A percentile compares a stretch with the other conserved stretches of the same genome.
These are phyloP conservation scores for Aix galericulata DNA, from an alignment of 2,113 vertebrate genomes.

Conservation along the genomic window DNA sequence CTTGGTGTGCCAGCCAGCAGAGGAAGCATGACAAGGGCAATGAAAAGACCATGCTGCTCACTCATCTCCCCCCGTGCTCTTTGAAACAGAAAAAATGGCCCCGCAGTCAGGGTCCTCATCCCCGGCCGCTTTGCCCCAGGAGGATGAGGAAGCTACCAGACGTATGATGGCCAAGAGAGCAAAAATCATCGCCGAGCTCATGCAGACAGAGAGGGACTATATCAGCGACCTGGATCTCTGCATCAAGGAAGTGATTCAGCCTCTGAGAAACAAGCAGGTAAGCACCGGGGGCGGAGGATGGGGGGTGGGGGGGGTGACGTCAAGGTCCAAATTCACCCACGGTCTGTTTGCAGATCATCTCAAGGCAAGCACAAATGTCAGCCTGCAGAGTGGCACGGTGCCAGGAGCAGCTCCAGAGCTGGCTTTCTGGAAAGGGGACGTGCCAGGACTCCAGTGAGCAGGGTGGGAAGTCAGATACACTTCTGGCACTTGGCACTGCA, in stretches of 20 bases:
- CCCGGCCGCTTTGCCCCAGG: conserved; percentile 55
- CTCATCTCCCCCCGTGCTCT: not conserved
- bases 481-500: not conserved
- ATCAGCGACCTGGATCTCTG: conserved; percentile 88
- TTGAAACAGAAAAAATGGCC: conserved; percentile 89
- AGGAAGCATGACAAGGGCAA: not conserved
- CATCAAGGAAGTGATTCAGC: conserved; percentile 88
- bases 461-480: not conserved
- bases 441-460: not conserved
- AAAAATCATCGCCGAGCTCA: conserved; percentile 90
- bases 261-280: conserved; percentile 88
- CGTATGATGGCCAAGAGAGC: conserved; percentile 88
- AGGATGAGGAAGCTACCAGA: conserved; percentile 79
- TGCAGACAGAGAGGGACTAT: conserved; percentile 92
- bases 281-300: fast-evolving
- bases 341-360: not conserved
- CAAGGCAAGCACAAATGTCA: not conserved
- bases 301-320: fast-evolving
- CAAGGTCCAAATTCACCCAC: not conserved
- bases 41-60: not conserved
- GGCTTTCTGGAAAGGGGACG: fast-evolving
- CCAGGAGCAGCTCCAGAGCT: fast-evolving
- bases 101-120: conserved; percentile 68
- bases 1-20: not conserved
- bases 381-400: fast-evolving